Base-by-base conservation (phyloP, 2,888 invertebrate genomes). In the Tanytarsus gracilentus region DNA sequence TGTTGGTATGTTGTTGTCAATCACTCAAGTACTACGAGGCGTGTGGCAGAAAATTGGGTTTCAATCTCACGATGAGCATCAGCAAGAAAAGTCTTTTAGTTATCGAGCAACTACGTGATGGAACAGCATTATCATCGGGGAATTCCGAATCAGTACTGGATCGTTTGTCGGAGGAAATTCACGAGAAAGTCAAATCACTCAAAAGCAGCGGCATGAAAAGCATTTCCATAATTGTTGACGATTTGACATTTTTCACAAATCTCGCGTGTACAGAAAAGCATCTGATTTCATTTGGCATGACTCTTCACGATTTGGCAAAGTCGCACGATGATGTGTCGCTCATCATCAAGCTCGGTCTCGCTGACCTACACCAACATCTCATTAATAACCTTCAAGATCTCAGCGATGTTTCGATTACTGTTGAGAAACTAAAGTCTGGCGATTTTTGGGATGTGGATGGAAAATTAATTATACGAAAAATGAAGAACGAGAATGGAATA, bases 391-490 rank as follows among this genome's bases (percentile, higher is more conserved):
- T 88, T 50, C 77, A 78, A 63, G 82, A 86, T 69, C 75, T 80
- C 67, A 78, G 85, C 3, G 77, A 85, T 65, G 75, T 84, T 7
- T 73, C 79, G 49, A 73, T 86, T 18, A 79, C 79, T 63, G 78
- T 86, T 7, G 78, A 82, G 59, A 80, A 81, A 36, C 71, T 88
- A n/a, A 79, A 79, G 65, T 85, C 87, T 21, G 88, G 88, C 2
- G 76, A 79, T 65, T 86, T 86, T 67, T 77, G 77, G 11, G 86
- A 87, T 72, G 83, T 86, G 1, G 84, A 86, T 25, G 88, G 88
- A 8, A 80, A 75, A 62, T 73, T 88, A 44, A 74, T 75, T 63
- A 75, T 74, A 67, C 69, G 73, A 52, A 66, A 66, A 61, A 48
- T 61, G 52, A 39, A 52, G 14, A 11, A 48, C 8, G 23, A 53